Evolutionary conservation across 2,113 vertebrate genomes (phyloP).

Genomic region (Dendrocopos noguchii): DNA sequence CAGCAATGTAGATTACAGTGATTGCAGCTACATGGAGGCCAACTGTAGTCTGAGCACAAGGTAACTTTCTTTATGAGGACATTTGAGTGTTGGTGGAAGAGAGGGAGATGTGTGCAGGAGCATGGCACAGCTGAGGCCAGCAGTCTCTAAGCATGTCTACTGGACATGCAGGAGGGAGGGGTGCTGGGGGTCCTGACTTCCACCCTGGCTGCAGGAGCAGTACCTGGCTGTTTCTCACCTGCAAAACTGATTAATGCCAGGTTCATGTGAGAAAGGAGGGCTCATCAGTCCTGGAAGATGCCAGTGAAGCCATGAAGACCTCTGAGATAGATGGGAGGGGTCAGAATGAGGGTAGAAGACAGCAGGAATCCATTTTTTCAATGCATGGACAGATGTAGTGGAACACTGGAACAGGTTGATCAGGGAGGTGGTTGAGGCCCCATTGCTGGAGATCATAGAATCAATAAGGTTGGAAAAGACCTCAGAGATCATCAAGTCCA

Average conservation of each 20-base stretch:
- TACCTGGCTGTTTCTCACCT: accelerated
- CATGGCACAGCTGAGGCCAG: accelerated
- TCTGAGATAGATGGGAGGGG: no score
- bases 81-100: neutral
- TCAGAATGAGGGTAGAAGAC: neutral
- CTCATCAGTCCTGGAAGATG: neutral
- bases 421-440: no score
- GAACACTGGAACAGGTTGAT: no score
- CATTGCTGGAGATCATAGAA: no score
- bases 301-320: neutral
- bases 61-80: neutral
- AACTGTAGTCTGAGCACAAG: neutral
- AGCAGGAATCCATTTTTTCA: neutral
- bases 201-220: neutral
- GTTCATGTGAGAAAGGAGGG: accelerated
- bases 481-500: no score
- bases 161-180: neutral
- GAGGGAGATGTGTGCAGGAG: neutral
- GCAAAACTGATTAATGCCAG: neutral
- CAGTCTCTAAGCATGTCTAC: neutral
- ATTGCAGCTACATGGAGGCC: neutral
- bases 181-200: neutral
- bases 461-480: no score
- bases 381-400: no score
- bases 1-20: neutral